Percentiles rank a stretch among this genome's conserved stretches.
These are phyloP conservation scores for Brachypodius melanocephalos DNA, from an alignment of 2,113 vertebrate genomes.

Conservation along the genomic window DNA sequence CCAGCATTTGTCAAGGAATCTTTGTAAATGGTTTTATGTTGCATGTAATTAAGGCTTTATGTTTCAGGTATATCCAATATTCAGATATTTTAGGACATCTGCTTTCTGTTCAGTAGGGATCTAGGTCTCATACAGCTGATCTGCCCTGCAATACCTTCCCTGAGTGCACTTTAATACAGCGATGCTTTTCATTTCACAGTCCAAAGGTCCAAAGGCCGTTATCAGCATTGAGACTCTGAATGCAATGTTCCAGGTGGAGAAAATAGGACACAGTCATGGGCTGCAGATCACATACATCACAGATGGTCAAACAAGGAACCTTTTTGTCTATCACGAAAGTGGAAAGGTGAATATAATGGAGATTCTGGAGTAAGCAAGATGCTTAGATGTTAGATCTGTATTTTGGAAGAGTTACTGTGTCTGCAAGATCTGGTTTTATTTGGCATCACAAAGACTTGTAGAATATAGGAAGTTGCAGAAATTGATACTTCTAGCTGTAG, in stretches of 20 bases:
- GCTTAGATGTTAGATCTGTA: background rate
- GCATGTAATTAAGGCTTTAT: background rate
- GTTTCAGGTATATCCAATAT: background rate
- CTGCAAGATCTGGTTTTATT: background rate
- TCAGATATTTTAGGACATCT: background rate
- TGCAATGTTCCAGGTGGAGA: constrained; percentile 87
- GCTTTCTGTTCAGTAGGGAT: background rate
- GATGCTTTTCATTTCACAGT: constrained; percentile 68
- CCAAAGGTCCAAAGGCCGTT: constrained; percentile 83
- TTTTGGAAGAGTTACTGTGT: background rate
- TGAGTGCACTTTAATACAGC: background rate
- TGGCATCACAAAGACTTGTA: background rate
- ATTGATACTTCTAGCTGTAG: background rate
- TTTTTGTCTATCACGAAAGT: constrained; percentile 88
- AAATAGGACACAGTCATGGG: constrained; percentile 83
- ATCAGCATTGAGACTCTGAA: constrained; percentile 86
- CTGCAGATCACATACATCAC: constrained; percentile 86
- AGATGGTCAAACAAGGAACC: constrained; percentile 77
- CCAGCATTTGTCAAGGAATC: background rate
- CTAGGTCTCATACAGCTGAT: background rate
- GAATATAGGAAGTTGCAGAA: background rate
- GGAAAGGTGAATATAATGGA: constrained; percentile 74
- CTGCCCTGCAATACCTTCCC: background rate
- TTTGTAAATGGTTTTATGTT: background rate
- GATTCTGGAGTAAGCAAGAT: background rate